A percentile compares a stretch with the other conserved stretches of the same genome.
Evolutionary conservation across 1,140 invertebrate genomes (phyloP).

Genomic region (Luehdorfia chinensis): DNA sequence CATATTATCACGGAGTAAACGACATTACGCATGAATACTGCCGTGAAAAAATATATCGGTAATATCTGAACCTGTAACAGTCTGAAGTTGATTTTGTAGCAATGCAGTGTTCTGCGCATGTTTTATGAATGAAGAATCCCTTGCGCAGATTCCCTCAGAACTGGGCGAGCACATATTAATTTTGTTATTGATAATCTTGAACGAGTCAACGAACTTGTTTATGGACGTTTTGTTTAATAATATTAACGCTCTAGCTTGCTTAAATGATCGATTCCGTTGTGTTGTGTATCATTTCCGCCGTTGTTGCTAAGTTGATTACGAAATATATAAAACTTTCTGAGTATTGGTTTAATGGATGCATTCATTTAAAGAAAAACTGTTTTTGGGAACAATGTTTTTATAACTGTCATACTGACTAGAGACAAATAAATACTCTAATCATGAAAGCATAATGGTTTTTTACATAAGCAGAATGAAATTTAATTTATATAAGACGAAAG

Average conservation of each 20-base stretch:
- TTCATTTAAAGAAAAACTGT: no score
- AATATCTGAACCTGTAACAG: constrained; percentile 40
- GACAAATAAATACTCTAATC: no score
- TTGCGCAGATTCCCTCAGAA: constrained; percentile 55
- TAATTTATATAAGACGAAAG: no score
- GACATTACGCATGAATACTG: constrained; percentile 35
- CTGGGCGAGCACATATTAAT: constrained; percentile 56
- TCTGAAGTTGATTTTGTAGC: constrained; percentile 70
- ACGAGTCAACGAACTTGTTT: constrained; percentile 53
- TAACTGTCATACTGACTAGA: no score
- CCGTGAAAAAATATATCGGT: constrained; percentile 44
- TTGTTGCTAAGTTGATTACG: not conserved
- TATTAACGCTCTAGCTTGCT: not conserved
- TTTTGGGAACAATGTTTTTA: no score
- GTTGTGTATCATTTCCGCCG: not conserved
- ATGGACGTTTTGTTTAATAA: not conserved
- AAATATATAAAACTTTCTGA: no score
- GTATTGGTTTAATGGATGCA: no score
- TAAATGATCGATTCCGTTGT: not conserved
- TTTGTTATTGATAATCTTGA: constrained; percentile 64
- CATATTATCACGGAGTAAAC: constrained; percentile 26
- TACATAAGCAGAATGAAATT: no score
- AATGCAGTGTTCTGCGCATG: constrained; percentile 72
- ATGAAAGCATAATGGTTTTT: no score
- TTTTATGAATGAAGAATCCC: constrained; percentile 46